phyloP scores from a whole-genome alignment of 2,888 invertebrate genomes.

The Amblyjoppa fuscipennis region DNA sequence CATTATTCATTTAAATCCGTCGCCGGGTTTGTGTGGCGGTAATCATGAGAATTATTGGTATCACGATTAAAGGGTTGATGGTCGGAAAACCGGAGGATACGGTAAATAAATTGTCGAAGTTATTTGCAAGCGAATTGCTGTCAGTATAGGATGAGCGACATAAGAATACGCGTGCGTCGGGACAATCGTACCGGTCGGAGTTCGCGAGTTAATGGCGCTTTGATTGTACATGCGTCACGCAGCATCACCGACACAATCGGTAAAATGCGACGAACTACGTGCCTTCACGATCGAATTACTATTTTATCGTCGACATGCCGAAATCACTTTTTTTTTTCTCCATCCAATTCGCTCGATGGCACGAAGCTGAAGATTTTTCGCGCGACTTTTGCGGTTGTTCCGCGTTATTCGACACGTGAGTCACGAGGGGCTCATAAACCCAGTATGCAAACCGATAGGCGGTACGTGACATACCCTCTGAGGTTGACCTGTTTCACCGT shows the following conservation, averaged over 20 bases:
- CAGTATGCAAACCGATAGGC: slow-evolving; percentile 9
- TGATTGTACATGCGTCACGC: slow-evolving; percentile 63
- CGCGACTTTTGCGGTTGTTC: background rate
- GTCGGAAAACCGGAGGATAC: background rate
- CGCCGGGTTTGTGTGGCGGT: background rate
- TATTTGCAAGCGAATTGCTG: background rate
- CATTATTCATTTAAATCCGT: background rate
- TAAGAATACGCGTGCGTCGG: background rate
- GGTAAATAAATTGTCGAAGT: background rate
- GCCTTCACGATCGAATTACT: slow-evolving; percentile 61
- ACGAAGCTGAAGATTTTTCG: slow-evolving; percentile 36
- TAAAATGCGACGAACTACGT: slow-evolving; percentile 59
- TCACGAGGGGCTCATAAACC: slow-evolving; percentile 32
- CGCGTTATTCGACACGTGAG: background rate
- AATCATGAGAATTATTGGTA: background rate
- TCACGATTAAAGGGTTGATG: background rate
- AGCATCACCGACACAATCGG: slow-evolving; percentile 57
- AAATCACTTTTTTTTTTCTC: slow-evolving; percentile 21
- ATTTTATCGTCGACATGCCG: slow-evolving; percentile 58
- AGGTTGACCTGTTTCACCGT: background rate
- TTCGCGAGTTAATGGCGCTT: slow-evolving; percentile 1
- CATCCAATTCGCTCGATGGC: slow-evolving; percentile 61
- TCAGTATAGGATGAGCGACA: background rate
- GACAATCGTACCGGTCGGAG: background rate
- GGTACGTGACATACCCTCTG: slow-evolving; percentile 23